Evolutionary conservation across 2,797 vertebrate genomes (phyloP).

Genomic region (Smutsia temminckii): DNA sequence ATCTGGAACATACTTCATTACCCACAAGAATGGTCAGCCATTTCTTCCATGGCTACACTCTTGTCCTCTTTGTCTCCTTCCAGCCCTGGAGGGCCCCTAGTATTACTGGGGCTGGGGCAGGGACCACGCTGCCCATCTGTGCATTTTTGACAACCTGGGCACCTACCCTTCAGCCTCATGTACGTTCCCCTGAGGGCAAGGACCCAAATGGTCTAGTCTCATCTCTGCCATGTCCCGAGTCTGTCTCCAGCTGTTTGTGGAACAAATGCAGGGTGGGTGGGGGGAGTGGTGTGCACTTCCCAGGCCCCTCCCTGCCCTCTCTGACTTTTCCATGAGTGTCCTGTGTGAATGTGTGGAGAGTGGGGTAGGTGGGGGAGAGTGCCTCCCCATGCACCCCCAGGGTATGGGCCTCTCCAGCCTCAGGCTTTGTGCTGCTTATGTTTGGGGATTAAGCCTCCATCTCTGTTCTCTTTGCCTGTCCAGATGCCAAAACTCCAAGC

Average conservation of each 20-base stretch:
- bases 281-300: neutral
- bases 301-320: neutral
- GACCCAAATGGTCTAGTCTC: neutral
- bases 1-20: slow-evolving; percentile 10
- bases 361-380: neutral
- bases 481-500: slow-evolving; percentile 73
- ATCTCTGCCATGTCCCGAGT: neutral
- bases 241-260: neutral
- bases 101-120: slow-evolving; percentile 21
- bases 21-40: neutral
- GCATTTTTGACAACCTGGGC: neutral
- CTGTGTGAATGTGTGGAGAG: neutral
- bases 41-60: neutral
- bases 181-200: neutral
- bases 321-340: neutral
- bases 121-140: neutral
- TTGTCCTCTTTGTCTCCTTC: neutral
- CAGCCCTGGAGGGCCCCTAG: neutral
- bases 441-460: slow-evolving; percentile 19
- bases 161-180: neutral
- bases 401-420: neutral
- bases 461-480: slow-evolving; percentile 45
- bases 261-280: neutral
- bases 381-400: neutral
- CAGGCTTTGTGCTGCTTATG: neutral